phyloP scores from a whole-genome alignment of 2,888 invertebrate species.

The Agonopterix subpropinquella region DNA sequence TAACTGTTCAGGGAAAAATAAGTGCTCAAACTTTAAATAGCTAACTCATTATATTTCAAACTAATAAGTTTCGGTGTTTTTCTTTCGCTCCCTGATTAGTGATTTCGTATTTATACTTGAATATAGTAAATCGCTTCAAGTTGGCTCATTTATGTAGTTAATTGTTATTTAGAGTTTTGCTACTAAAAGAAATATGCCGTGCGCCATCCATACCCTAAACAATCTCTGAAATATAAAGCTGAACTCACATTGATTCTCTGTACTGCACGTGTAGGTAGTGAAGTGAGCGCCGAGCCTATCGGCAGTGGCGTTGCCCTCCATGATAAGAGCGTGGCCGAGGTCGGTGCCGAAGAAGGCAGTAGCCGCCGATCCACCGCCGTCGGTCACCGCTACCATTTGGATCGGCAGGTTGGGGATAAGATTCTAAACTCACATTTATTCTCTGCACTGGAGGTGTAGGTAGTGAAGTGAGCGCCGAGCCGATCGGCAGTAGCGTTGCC shows the following conservation, averaged over 20 bases:
- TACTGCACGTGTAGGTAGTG: slow-evolving; percentile 90
- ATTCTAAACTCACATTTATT: slow-evolving; percentile 89
- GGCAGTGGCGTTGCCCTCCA: slow-evolving; percentile 94
- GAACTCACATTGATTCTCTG: slow-evolving; percentile 89
- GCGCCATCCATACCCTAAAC: no score
- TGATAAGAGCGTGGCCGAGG: slow-evolving; percentile 91
- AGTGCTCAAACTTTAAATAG: no score
- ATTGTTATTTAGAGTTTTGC: no score
- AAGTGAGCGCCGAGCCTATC: slow-evolving; percentile 93
- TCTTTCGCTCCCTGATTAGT: no score
- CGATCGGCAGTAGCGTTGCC: slow-evolving; percentile 95
- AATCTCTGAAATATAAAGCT: no score
- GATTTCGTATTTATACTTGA: no score
- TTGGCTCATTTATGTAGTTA: no score
- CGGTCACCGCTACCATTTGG: slow-evolving; percentile 95
- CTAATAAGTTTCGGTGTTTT: no score
- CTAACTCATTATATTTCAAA: no score
- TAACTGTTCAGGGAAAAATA: no score
- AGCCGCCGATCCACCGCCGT: slow-evolving; percentile 85
- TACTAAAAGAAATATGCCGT: no score
- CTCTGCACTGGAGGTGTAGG: slow-evolving; percentile 88
- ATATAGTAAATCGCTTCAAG: no score
- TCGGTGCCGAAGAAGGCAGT: slow-evolving; percentile 94
- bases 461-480: slow-evolving; percentile 93
- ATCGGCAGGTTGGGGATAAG: slow-evolving; percentile 94